Evolutionary conservation across 2,113 vertebrate species (phyloP).

Genomic region (Nerophis lumbriciformis): DNA sequence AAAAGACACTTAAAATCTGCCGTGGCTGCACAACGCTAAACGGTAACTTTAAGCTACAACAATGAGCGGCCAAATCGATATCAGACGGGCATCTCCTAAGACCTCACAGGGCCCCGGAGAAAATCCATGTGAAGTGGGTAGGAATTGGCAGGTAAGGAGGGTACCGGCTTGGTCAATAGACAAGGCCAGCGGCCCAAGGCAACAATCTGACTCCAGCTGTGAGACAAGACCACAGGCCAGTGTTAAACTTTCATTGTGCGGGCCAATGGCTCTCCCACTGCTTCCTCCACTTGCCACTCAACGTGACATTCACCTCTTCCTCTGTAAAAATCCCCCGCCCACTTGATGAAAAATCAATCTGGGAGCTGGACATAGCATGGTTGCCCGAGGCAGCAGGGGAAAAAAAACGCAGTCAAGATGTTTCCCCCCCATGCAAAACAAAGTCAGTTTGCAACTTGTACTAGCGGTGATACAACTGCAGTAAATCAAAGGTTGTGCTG

Average conservation of each 20-base stretch:
- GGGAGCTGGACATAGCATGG: slow-evolving; percentile 43
- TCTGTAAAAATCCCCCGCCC: slow-evolving; percentile 36
- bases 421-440: not conserved
- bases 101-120: slow-evolving; percentile 23
- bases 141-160: slow-evolving; percentile 40
- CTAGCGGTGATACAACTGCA: not conserved
- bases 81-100: slow-evolving; percentile 37
- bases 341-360: slow-evolving; percentile 59
- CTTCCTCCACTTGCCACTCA: slow-evolving; percentile 56
- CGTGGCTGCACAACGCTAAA: slow-evolving; percentile 13
- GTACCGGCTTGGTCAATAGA: slow-evolving; percentile 56
- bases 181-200: slow-evolving; percentile 53
- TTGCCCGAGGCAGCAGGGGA: slow-evolving; percentile 39
- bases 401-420: slow-evolving; percentile 31
- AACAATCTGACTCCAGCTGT: slow-evolving; percentile 53
- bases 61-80: slow-evolving; percentile 53
- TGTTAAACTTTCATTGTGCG: slow-evolving; percentile 61
- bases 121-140: slow-evolving; percentile 32
- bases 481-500: no score
- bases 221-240: slow-evolving; percentile 52
- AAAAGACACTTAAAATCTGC: slow-evolving; percentile 19
- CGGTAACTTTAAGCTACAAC: slow-evolving; percentile 23
- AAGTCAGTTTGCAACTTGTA: not conserved
- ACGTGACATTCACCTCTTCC: slow-evolving; percentile 58
- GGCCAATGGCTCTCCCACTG: slow-evolving; percentile 57